Conservation (phyloP, 2,888 invertebrate species). For the Hirtodrosophila histrioides region DNA sequence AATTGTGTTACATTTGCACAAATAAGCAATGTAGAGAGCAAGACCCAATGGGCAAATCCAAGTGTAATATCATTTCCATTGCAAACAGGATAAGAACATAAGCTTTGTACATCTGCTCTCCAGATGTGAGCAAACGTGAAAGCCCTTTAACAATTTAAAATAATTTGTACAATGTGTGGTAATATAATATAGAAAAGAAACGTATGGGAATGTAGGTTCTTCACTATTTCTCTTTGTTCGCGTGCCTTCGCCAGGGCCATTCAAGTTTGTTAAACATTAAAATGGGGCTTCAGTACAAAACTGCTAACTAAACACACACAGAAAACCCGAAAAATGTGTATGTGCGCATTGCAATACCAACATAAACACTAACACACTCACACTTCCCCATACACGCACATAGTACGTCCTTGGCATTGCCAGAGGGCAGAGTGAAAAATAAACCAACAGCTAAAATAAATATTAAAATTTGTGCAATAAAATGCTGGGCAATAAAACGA, state of each 20-base stretch:
- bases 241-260: conserved; percentile 40
- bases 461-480: conserved; percentile 75
- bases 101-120: conserved; percentile 11
- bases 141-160: conserved; percentile 49
- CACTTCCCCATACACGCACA: conserved; percentile 11
- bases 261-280: conserved; percentile 72
- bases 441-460: conserved; percentile 69
- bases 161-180: conserved; percentile 51
- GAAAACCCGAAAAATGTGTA: conserved; percentile 17
- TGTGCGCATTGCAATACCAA: conserved; percentile 4
- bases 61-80: conserved; percentile 24
- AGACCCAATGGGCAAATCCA: conserved; percentile 11
- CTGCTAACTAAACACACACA: conserved; percentile 62
- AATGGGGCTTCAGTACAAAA: conserved; percentile 53
- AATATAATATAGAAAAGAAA: conserved; percentile 26
- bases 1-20: not conserved
- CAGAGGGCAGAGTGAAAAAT: conserved; percentile 54
- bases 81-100: conserved; percentile 17
- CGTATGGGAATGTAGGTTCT: conserved; percentile 22
- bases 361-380: not conserved
- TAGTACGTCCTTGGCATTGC: conserved; percentile 17
- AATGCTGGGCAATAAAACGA: conserved; percentile 64
- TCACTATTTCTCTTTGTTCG: conserved; percentile 37
- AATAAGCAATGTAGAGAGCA: not conserved
- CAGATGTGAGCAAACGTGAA: conserved; percentile 6